These are phyloP conservation scores for Hydropsyche tenuis DNA, from an alignment of 1,140 invertebrate species.

Conservation along the genomic window DNA sequence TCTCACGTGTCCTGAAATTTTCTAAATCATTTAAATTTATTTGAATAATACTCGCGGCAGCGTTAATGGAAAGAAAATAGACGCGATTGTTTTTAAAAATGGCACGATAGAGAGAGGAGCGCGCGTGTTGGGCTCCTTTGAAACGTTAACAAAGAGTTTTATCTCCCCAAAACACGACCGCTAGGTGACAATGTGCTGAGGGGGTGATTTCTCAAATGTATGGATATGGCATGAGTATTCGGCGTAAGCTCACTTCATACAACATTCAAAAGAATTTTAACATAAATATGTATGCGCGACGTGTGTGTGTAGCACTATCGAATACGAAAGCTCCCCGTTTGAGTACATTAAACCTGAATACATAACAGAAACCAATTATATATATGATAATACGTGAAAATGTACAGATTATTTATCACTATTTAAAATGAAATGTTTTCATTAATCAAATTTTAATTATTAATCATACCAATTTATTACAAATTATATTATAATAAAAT, in stretches of 20 bases:
- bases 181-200: constrained; percentile 50
- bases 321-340: no score
- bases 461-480: background rate
- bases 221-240: constrained; percentile 49
- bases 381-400: no score
- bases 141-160: constrained; percentile 49
- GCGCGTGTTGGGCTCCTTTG: constrained; percentile 40
- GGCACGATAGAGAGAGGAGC: no score
- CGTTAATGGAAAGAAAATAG: no score
- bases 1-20: background rate
- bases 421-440: no score
- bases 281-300: no score
- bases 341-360: no score
- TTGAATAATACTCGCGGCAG: background rate
- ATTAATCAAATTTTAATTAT: background rate
- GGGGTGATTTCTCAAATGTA: constrained; percentile 48
- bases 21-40: background rate
- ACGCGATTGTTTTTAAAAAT: no score
- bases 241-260: background rate
- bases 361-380: no score
- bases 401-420: no score
- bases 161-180: constrained; percentile 50
- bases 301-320: no score
- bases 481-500: background rate
- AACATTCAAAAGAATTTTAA: background rate